These are phyloP conservation scores for Bufo gargarizans DNA, from an alignment of 2,113 vertebrate genomes.

Conservation along the genomic window DNA sequence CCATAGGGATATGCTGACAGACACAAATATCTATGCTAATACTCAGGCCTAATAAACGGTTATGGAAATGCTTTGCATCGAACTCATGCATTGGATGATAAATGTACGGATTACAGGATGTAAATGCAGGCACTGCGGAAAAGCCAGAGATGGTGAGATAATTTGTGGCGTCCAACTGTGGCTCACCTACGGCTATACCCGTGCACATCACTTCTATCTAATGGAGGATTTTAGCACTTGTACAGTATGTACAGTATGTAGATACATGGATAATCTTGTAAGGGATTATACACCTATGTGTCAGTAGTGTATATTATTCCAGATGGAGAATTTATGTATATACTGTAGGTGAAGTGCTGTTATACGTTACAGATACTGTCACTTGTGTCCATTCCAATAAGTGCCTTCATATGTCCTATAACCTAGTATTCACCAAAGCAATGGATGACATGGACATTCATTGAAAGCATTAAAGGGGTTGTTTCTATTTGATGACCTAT, in stretches of 20 bases:
- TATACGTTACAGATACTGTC: not conserved
- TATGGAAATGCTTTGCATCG: conserved; percentile 7
- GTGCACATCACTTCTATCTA: not conserved
- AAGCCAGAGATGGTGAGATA: not conserved
- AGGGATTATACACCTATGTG: not conserved
- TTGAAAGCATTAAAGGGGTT: not conserved
- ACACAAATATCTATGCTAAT: conserved; percentile 45
- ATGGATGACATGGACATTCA: not conserved
- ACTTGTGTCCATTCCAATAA: not conserved
- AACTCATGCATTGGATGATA: conserved; percentile 8
- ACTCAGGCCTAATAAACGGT: not conserved
- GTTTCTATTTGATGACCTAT: no score
- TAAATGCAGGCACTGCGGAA: not conserved
- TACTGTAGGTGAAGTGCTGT: not conserved
- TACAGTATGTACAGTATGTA: not conserved
- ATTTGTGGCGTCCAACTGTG: not conserved
- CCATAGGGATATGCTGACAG: conserved; percentile 41
- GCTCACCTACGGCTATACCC: not conserved
- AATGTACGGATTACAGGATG: conserved; percentile 14
- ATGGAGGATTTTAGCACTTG: not conserved
- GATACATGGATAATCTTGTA: not conserved
- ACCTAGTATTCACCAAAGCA: not conserved
- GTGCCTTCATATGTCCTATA: no score
- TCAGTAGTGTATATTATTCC: not conserved
- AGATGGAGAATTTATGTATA: not conserved